Evolutionary conservation across 2,888 invertebrate species (phyloP).

Genomic region (Andrena trimmerana): DNA sequence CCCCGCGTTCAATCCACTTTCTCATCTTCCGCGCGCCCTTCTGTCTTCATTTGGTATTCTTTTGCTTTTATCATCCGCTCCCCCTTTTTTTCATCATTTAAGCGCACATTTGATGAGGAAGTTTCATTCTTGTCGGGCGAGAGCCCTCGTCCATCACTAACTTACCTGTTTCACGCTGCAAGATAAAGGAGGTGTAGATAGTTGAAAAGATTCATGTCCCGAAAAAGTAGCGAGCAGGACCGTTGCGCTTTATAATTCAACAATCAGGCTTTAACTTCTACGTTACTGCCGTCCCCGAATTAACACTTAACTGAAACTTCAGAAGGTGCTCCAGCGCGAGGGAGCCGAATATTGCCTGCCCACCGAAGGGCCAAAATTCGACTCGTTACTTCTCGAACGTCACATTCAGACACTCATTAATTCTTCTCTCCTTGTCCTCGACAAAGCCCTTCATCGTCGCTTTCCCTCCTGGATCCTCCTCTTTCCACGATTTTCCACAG

Average conservation of each 20-base stretch:
- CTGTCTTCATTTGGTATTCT: conserved; percentile 28
- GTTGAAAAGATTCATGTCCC: not conserved
- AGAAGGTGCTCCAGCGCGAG: too few relatives aligned
- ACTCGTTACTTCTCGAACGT: not conserved
- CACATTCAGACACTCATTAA: not conserved
- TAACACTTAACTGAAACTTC: too few relatives aligned
- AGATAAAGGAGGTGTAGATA: conserved; percentile 1
- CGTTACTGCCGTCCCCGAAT: too few relatives aligned
- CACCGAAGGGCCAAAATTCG: too few relatives aligned
- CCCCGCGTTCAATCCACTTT: conserved; percentile 3
- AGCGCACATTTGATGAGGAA: conserved; percentile 40
- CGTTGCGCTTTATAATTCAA: conserved; percentile 22
- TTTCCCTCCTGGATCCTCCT: not conserved
- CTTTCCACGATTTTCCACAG: not conserved
- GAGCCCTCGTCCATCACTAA: not conserved
- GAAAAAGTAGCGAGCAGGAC: conserved; percentile 2
- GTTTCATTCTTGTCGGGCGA: not conserved
- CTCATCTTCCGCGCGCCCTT: not conserved
- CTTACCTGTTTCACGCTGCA: not conserved
- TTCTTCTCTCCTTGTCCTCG: not conserved
- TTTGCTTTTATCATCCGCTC: not conserved
- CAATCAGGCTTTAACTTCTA: not conserved
- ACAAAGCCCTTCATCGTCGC: not conserved
- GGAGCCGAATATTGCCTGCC: too few relatives aligned
- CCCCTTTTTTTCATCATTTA: conserved; percentile 27